Evolutionary conservation across 2,888 invertebrate species (phyloP), one percentile per base, ranked within the genome.

Genomic region (Pheosia tremula): DNA sequence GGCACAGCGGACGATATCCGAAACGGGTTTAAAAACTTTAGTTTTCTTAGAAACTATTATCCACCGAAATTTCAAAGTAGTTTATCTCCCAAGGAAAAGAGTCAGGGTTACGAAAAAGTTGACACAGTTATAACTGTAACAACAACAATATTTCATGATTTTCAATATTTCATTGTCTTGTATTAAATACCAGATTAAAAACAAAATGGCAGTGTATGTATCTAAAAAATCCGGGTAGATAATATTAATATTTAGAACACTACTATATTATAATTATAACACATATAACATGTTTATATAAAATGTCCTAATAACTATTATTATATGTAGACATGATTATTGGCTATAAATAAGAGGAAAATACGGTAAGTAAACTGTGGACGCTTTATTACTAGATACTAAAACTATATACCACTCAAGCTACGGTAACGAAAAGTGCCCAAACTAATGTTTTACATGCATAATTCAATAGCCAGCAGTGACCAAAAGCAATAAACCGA

Each of bases 1-100:
- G 87, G 88, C 88, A 88, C 88, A 80, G 82, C 77, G 78, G 81
- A 86, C 76, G 71, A 78, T 78, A 77, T 68, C 5, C n/a, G n/a
- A 47, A 47, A 47, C 5, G 6, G 47, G 4, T 47, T 47, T n/a
- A n/a, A 1, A 47, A 47, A n/a, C n/a, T n/a, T n/a, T n/a, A n/a
- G n/a, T 4, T 4, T 47, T 0, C n/a, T 47, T 47, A 47, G 47
- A 11, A 11, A 47, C 11, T 5, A n/a, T n/a, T 47, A 47, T 24
- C 24, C 24, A 24, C 24, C n/a, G 11, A n/a, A 47, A 47, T n/a
- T n/a, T 47, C n/a, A n/a, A 47, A n/a, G 43, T 1, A 43, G 43
- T 6, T 43, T 3, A 43, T 43, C 9, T 6, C 7, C 24, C 24
- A 24, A 24, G 2, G 24, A 8, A 43, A 43, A 10, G 43, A 43